These are phyloP conservation scores for Menura novaehollandiae DNA, from an alignment of 2,113 vertebrate genomes.

Conservation along the genomic window DNA sequence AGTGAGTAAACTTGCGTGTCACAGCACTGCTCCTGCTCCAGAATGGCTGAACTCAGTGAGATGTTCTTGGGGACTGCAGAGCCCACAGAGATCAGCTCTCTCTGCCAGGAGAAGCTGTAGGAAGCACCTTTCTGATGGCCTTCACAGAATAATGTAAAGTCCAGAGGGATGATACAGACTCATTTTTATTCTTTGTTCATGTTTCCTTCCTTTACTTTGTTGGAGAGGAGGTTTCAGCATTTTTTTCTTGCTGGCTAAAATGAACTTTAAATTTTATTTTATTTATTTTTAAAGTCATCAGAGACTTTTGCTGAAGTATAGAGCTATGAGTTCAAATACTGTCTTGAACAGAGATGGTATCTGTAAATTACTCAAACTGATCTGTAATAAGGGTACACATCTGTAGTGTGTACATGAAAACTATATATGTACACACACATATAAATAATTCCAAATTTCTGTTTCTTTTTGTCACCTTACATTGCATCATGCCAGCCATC, in stretches of 20 bases:
- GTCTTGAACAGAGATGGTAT: background rate
- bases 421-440: fast-evolving
- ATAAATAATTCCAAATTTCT: background rate
- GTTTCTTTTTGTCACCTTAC: background rate
- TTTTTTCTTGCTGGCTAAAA: background rate
- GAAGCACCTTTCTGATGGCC: background rate
- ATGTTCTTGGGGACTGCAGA: background rate
- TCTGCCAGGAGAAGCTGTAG: background rate
- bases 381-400: background rate
- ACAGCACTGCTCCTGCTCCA: background rate
- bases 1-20: background rate
- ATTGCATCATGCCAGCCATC: background rate
- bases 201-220: background rate
- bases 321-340: background rate
- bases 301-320: background rate
- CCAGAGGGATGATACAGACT: background rate
- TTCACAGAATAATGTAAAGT: background rate
- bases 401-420: background rate
- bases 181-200: background rate
- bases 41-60: background rate
- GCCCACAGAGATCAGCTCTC: background rate
- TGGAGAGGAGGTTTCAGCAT: background rate
- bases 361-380: background rate
- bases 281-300: background rate
- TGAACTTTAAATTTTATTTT: background rate